Conservation (phyloP, 2,113 vertebrate genomes). For the Propithecus coquereli region DNA sequence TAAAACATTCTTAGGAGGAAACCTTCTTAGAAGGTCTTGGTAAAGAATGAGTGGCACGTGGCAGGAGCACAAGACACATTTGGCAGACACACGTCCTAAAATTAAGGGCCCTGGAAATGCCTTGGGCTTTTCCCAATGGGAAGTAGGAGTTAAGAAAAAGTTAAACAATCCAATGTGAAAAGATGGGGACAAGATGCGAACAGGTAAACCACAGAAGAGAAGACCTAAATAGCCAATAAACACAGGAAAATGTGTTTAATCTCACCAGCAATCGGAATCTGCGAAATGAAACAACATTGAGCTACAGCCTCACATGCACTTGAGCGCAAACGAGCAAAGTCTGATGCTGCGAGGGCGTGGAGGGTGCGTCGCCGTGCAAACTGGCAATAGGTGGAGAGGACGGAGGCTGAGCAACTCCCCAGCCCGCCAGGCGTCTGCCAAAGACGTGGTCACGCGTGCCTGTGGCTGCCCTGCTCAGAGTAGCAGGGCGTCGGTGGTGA, state of each 20-base stretch:
- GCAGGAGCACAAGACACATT: too few species aligned
- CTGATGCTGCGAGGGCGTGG: accelerated
- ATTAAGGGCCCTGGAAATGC: background rate
- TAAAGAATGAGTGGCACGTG: accelerated
- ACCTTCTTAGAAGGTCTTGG: background rate
- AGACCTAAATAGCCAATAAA: accelerated
- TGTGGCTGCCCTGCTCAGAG: background rate
- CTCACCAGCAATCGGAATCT: background rate
- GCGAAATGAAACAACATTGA: accelerated
- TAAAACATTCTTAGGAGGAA: background rate
- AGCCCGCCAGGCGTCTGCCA: background rate
- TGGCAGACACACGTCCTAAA: background rate
- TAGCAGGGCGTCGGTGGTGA: background rate
- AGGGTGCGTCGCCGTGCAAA: accelerated
- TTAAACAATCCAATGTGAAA: background rate
- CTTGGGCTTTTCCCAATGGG: accelerated
- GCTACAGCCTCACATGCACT: accelerated
- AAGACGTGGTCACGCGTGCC: accelerated
- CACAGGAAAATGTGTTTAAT: background rate
- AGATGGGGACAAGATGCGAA: accelerated
- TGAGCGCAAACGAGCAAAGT: accelerated
- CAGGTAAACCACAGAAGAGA: background rate
- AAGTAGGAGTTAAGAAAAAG: background rate
- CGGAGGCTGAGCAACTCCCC: background rate
- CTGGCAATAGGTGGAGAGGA: accelerated